Evolutionary conservation across 1,140 invertebrate genomes (phyloP).

Genomic region (Meloidogyne floridensis): DNA sequence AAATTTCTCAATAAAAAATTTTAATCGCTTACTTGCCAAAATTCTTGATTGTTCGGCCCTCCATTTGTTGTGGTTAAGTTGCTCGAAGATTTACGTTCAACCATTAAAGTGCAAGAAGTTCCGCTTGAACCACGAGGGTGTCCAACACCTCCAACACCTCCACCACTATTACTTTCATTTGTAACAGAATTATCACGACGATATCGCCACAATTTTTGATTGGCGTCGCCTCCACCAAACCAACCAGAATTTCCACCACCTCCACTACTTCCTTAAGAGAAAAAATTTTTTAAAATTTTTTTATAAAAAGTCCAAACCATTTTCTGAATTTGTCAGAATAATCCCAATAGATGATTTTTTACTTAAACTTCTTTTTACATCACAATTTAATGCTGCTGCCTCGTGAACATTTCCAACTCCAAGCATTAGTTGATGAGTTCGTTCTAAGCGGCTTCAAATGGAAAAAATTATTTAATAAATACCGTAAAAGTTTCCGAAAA

Average conservation of each 20-base stretch:
- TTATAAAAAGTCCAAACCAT: neutral
- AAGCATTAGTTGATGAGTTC: constrained; percentile 2
- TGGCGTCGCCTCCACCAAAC: constrained; percentile 28
- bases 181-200: constrained; percentile 1
- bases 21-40: neutral
- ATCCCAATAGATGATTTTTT: neutral
- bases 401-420: constrained; percentile 2
- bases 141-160: neutral
- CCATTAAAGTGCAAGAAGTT: neutral
- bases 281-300: neutral
- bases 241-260: neutral
- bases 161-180: neutral
- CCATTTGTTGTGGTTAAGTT: neutral
- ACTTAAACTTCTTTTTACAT: neutral
- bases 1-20: neutral
- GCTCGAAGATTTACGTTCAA: neutral
- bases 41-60: neutral
- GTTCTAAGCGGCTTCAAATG: constrained; percentile 12
- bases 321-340: neutral
- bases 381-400: constrained; percentile 13
- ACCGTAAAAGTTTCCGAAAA: no score
- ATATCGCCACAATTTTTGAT: neutral
- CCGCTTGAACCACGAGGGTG: neutral
- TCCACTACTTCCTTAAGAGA: neutral
- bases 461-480: neutral